Base-by-base conservation (phyloP, 2,797 vertebrate species). In the Eulemur coronatus region DNA sequence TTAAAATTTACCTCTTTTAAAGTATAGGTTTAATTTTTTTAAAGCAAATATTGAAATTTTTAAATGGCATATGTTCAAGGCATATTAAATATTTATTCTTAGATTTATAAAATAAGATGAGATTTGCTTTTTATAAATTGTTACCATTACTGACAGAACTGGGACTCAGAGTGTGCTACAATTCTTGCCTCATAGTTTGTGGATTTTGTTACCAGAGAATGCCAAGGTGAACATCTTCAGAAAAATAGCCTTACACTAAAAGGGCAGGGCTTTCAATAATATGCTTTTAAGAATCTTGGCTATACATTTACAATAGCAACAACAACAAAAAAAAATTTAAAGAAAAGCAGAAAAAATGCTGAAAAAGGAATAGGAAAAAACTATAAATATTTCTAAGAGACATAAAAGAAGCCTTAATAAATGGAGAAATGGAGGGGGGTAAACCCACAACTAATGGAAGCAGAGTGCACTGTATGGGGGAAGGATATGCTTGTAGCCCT, bases 21-120 rank as follows among this genome's bases (percentile, higher is more conserved):
- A 96, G 17, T 1, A 61, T 89, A 97, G 89, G 76, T 97, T 98
- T 96, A 94, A 97, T 97, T 90, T 97, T 98, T 96, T 97, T 43
- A 96, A 98, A 97, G 81, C 82, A 97, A 96, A 95, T 95, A 85
- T 85, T 86, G 33, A 97, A 97, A 95, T 84, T 88, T 97, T 89
- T 91, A 85, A 98, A 69, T 73, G 18, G 48, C 8, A 41, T 86
- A 78, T 91, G n/a, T 65, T 81, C 33, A 73, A 89, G 24, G 11
- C 17, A 57, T 69, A 46, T 33, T 75, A 85, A 93, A 69, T 61
- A 91, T 87, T 91, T 94, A 76, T 63, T 91, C 55, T 84, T 80
- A 69, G 46, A 35, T 72, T 89, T 91, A 95, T 46, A 85, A 94
- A 79, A 95, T 86, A 57, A 61, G 65, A 91, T 90, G 28, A 33